Evolutionary conservation across 1,140 invertebrate genomes (phyloP), one percentile per base, ranked within the genome.

Genomic region (Conus ventricosus): DNA sequence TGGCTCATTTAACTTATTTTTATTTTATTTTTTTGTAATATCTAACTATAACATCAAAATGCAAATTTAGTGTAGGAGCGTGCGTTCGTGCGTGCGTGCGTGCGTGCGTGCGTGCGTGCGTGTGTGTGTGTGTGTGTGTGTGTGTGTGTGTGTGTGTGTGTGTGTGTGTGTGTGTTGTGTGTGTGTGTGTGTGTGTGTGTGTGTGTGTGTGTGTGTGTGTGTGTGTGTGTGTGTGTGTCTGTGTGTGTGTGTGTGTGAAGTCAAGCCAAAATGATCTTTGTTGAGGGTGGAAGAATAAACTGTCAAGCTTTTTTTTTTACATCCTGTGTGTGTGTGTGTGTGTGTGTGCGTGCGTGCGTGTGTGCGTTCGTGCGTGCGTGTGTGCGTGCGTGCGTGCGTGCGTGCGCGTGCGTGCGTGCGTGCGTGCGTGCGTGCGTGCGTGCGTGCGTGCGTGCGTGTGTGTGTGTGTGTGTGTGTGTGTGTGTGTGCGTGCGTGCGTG

Each of bases 381-480:
- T 75, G 71, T n/a, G 71, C 7, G 71, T n/a, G 17, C 23, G 0
- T 75, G 71, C 23, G 6, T 75, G 71, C 23, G 71, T 75, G 71
- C 23, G 17, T 6, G n/a, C n/a, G 71, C 7, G 71, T 6, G 71
- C 4, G 71, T 6, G 71, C 4, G 71, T 4, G 71, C 7, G 71
- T 4, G 71, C 7, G 71, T 4, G 71, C 7, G 71, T 25, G 71
- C 7, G 71, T 4, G 71, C 7, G 71, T 4, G 71, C 7, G 71
- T 4, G 71, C 4, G 71, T 4, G 71, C 7, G 71, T 4, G 71
- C n/a, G 71, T 63, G 71, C 1, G 71, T 75, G 71, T 75, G 71
- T 75, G 71, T 75, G 71, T 75, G 71, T 75, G 71, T 75, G 71
- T 75, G 17, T 75, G 71, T 75, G 71, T 75, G 71, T n/a, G 71